phyloP scores from a whole-genome alignment of 2,888 invertebrate species.

The Heterodera filipjevi region DNA sequence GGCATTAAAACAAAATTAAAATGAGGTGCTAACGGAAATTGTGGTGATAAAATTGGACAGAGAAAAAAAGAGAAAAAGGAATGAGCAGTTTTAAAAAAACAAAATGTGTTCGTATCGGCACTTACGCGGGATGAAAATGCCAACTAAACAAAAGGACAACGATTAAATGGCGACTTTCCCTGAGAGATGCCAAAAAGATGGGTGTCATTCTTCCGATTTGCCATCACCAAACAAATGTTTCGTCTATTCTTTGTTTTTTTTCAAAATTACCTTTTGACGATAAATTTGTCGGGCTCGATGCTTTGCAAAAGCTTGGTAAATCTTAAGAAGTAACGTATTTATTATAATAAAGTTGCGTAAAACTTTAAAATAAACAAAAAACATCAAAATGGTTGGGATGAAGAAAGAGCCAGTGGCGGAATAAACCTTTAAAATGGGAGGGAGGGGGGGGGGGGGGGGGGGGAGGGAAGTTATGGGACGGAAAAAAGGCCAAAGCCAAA shows the following conservation, averaged over 20 bases:
- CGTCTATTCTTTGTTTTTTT: neutral
- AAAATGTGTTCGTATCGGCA: slow-evolving; percentile 27
- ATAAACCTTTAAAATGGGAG: slow-evolving; percentile 50
- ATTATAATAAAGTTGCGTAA: neutral
- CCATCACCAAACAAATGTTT: neutral
- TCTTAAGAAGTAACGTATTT: slow-evolving; percentile 18
- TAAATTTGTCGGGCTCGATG: slow-evolving; percentile 66
- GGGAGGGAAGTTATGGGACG: neutral
- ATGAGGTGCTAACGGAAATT: slow-evolving; percentile 22
- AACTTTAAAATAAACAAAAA: slow-evolving; percentile 97
- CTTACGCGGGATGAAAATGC: slow-evolving; percentile 65
- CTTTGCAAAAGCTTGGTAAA: slow-evolving; percentile 63
- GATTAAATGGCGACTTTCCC: neutral
- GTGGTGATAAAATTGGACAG: slow-evolving; percentile 15
- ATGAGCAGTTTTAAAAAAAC: slow-evolving; percentile 13
- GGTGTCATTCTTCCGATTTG: neutral
- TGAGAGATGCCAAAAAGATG: neutral
- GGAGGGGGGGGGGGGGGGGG: neutral
- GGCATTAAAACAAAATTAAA: slow-evolving; percentile 17
- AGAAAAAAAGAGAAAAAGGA: slow-evolving; percentile 11
- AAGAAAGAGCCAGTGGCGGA: slow-evolving; percentile 84
- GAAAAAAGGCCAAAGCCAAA: neutral
- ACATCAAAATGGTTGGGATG: slow-evolving; percentile 98
- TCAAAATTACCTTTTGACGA: slow-evolving; percentile 58
- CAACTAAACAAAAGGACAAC: slow-evolving; percentile 54